Base-by-base conservation (phyloP, 2,797 vertebrate species). In the Cichlasoma orientale region DNA sequence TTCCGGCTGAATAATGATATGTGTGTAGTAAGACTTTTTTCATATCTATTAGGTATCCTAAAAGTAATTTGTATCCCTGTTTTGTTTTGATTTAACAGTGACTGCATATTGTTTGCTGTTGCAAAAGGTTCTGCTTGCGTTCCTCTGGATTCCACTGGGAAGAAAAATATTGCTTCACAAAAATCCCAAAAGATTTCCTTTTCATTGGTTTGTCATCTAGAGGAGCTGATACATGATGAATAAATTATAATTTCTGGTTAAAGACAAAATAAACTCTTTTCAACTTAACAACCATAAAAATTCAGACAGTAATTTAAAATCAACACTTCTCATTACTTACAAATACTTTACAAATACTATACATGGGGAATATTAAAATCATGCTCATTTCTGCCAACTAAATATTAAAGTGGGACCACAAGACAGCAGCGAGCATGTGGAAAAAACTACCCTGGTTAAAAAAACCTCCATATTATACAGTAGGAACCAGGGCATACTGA, bases 21-120 rank as follows among this genome's bases (percentile, higher is more conserved):
- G 16, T 18, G 18, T 13, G 38, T 21, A 56, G 36, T 13, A 59
- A 29, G 27, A 31, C 19, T 76, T 84, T 69, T 78, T 61, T 25
- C 58, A 61, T 53, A 7, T 38, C 16, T 44, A 47, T 66, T 75
- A 78, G 75, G 36, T 8, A 78, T 58, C 55, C 19, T 55, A 76
- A 87, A 56, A 78, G 5, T 44, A 53, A 70, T 61, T 44, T 74
- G 11, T 18, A 44, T 73, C 47, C 21, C 12, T 73, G n/a, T 47
- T 78, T 69, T 11, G 12, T 38, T 54, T n/a, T 16, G n/a, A 50
- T 41, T 56, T 47, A 47, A 27, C 14, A 66, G 38, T 66, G 23
- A 25, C 61, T 19, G 16, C 23, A 41, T 61, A 36, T 44, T 61
- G n/a, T 72, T 38, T 56, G 12, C n/a, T 8, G 25, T 70, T n/a